Evolutionary conservation across 2,113 vertebrate species (phyloP).

Genomic region (Dasyornis broadbenti): DNA sequence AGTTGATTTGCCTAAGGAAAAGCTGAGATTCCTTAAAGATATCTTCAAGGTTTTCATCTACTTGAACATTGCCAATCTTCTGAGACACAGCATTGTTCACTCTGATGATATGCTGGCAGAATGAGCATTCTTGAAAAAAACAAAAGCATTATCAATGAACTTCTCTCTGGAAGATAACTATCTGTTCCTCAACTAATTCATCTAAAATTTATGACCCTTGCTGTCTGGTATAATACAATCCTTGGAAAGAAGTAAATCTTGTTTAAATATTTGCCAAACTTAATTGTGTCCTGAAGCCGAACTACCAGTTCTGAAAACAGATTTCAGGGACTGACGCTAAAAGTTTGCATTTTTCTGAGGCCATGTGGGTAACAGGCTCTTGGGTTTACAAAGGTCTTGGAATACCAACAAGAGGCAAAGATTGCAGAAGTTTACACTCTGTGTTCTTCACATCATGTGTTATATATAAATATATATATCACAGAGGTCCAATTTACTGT

Average conservation of each 20-base stretch:
- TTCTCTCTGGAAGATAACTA: background rate
- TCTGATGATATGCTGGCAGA: background rate
- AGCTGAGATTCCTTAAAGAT: background rate
- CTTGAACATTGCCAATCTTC: background rate
- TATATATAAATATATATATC: background rate
- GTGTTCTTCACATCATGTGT: background rate
- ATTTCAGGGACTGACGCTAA: background rate
- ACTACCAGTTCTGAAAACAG: background rate
- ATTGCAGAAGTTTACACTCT: background rate
- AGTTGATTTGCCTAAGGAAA: background rate
- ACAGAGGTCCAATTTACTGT: background rate
- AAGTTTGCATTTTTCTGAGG: background rate
- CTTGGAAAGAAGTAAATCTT: background rate
- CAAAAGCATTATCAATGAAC: background rate
- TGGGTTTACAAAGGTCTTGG: background rate
- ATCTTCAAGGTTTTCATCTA: background rate
- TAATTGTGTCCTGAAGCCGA: background rate
- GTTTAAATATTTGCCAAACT: background rate
- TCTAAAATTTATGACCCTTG: background rate
- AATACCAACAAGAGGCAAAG: background rate
- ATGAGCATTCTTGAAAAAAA: background rate
- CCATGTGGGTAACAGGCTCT: background rate
- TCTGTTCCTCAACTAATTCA: background rate
- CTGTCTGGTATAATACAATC: background rate
- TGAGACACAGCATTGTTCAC: background rate